Percentiles rank a stretch among this genome's conserved stretches.
Evolutionary conservation across 2,113 vertebrate genomes (phyloP).

Genomic region (Misgurnus mizolepis): DNA sequence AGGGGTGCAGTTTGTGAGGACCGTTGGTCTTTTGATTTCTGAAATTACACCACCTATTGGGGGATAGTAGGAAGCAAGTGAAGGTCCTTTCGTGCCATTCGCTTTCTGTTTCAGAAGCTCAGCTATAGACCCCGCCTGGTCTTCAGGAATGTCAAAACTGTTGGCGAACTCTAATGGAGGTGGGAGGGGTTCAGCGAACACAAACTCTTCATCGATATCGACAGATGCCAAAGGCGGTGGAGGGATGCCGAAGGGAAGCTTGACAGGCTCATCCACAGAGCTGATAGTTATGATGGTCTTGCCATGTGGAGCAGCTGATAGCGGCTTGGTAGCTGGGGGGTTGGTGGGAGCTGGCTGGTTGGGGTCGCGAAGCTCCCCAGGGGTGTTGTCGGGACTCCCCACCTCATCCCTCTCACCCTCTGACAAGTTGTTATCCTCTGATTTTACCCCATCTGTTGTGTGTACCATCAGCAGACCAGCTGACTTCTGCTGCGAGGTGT

Average conservation of each 20-base stretch:
- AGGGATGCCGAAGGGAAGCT: constrained; percentile 87
- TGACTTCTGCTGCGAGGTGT: constrained; percentile 84
- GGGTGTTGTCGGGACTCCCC: constrained; percentile 61
- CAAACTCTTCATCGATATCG: constrained; percentile 87
- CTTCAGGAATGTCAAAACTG: constrained; percentile 88
- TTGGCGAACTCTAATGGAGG: constrained; percentile 90
- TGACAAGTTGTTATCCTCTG: constrained; percentile 65
- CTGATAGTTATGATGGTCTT: constrained; percentile 81
- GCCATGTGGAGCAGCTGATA: constrained; percentile 65
- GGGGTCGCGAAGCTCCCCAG: constrained; percentile 66
- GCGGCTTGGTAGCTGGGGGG: constrained; percentile 63
- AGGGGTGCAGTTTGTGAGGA: constrained; percentile 85
- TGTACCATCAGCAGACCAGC: constrained; percentile 89
- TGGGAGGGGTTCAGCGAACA: constrained; percentile 87
- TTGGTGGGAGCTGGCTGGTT: constrained; percentile 67
- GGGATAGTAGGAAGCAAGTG: constrained; percentile 65
- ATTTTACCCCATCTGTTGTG: constrained; percentile 71
- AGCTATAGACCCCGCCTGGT: constrained; percentile 68
- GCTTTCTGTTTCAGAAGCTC: constrained; percentile 78
- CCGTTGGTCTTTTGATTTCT: constrained; percentile 76
- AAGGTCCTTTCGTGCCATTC: constrained; percentile 64
- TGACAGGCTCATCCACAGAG: constrained; percentile 83
- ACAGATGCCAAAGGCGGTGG: constrained; percentile 86
- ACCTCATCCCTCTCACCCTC: constrained; percentile 71
- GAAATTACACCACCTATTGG: constrained; percentile 59